Base-by-base conservation (phyloP, 2,888 invertebrate genomes). In the Cremastinae sp. region DNA sequence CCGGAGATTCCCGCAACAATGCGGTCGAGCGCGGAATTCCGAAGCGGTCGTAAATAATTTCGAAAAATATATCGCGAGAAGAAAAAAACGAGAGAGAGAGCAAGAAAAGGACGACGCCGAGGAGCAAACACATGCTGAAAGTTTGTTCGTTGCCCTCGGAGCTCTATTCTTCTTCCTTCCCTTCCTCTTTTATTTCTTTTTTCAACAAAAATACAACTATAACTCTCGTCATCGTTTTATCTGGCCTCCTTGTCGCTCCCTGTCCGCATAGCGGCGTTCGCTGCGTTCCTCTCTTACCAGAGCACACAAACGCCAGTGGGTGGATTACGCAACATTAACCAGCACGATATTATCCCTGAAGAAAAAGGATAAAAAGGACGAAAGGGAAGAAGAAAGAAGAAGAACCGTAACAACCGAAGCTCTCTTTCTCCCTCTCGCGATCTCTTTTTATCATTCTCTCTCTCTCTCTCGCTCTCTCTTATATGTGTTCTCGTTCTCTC, bases 21-120 rank as follows among this genome's bases (percentile, higher is more conserved):
- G 64, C 47, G 78, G 77, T 71, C 53, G 47, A 61, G 75, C 58
- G 79, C 74, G 76, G 78, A 78, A 74, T 82, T 74, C 71, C 65
- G 66, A 77, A 80, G 72, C 75, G 80, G 76, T 78, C 79, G 81
- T 82, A 82, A 82, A 82, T 82, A 78, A 80, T 75, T 72, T 70
- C 43, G 65, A 39, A 53, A 56, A 62, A 66, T 62, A 69, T 62
- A 61, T 61, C 37, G 45, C 3, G 37, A 20, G 58, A 71, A 45
- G 16, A 45, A 45, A 35, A 41, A 12, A 16, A 22, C 20, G 43
- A 45, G 56, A 41, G 28, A 49, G 58, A 49, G 41, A 45, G 14
- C 16, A 53, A 12, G 1, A 49, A 62, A 37, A 28, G 14, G 14
- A 51, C 18, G 41, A 47, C 43, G 14, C 28, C 18, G 51, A 22